Base-by-base conservation (phyloP, 2,797 vertebrate species). In the Erpetoichthys calabaricus region DNA sequence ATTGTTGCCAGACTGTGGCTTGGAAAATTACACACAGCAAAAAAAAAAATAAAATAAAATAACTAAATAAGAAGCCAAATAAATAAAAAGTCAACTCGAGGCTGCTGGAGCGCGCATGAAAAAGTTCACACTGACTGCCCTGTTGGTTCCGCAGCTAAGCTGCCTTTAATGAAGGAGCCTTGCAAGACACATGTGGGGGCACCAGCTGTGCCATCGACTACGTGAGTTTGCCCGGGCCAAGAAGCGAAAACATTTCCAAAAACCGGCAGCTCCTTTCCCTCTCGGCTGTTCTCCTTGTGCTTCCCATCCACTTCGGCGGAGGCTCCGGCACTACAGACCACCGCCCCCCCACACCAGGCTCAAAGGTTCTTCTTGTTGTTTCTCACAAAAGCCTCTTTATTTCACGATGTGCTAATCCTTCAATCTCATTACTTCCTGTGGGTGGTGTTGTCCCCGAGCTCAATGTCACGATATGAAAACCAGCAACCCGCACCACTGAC, bases 121-220 rank as follows among this genome's bases (percentile, higher is more conserved):
- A 57, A 85, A 82, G 86, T 84, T 79, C 75, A 75, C 64, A 63
- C 68, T 77, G 77, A 85, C 79, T 79, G 76, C 75, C 77, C 73
- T 71, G 69, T 79, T 64, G 63, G 76, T 76, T 57, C 63, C 76
- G 73, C 74, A 62, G 77, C 60, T 85, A 85, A 86, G 79, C 83
- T 85, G 78, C 78, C 70, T 83, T 83, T 85, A 86, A 85, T 73
- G 75, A 79, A 71, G 70, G 68, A 71, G 76, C 68, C 65, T 76
- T 70, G 65, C 47, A 69, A 84, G 76, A 83, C 86, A 73, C 76
- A 73, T 71, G 70, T 69, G 68, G 65, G 62, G 68, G 66, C 63
- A 51, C 47, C 51, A 57, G 70, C 68, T 68, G 62, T 45, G 59
- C 67, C 68, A 65, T 65, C 66, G 72, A 82, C 82, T 75, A 80